Base-by-base conservation (phyloP, 1,140 invertebrate genomes). In the Pachypeltis micranthus region DNA sequence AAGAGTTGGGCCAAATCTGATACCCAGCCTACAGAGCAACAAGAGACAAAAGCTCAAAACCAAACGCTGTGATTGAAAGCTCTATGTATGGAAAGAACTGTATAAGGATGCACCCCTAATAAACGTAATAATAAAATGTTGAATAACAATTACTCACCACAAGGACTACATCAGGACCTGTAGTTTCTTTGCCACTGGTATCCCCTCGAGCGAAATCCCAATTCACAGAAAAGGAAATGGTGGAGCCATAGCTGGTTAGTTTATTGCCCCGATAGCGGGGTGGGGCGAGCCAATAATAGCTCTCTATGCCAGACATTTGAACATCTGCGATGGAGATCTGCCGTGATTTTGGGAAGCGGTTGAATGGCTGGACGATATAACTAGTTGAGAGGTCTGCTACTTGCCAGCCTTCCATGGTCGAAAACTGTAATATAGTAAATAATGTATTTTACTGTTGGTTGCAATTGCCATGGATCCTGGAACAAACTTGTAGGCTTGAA, bases 251-350 rank as follows among this genome's bases (percentile, higher is more conserved):
- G 55, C 85, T 85, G 59, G 87, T 82, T 55, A 91, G 72, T 65
- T 83, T 83, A 71, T 90, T 88, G 1, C 87, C 88, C 44, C 76
- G 71, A 72, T 86, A 90, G 1, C 83, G 80, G 63, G 81, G 72
- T 2, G 91, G 93, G 26, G 91, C 90, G 62, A 86, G 74, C 91
- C 93, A 98, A 74, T 93, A 98, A 70, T 90, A 91, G 51, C 84
- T 82, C 67, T 87, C 84, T 69, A 84, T 81, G 12, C 79, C 80
- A 1, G 81, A 76, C 69, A 88, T 72, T 63, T 90, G 87, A 67
- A 83, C 82, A 67, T 82, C 79, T 25, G 78, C 79, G 47, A 86
- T 78, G 0, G 78, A 79, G 16, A 85, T 68, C 65, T 78, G 75
- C 27, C 78, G 79, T 16, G 74, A 78, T 23, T 82, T 80, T 7